These are phyloP conservation scores for Protonemura montana DNA, from an alignment of 2,888 invertebrate genomes.

Conservation along the genomic window DNA sequence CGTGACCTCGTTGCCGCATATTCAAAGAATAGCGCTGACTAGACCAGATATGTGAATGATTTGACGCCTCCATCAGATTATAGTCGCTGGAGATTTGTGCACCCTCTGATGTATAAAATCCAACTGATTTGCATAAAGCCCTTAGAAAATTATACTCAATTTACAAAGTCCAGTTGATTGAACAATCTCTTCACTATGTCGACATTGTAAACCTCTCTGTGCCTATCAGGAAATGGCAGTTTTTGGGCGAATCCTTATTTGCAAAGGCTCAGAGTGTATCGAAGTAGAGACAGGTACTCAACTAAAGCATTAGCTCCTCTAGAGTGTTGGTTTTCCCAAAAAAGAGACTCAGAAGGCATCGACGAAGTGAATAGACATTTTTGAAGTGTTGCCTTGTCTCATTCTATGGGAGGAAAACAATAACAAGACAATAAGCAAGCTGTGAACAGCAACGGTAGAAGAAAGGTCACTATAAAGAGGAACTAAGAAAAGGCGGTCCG, in stretches of 20 bases:
- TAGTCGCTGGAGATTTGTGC: not conserved
- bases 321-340: not conserved
- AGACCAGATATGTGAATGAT: not conserved
- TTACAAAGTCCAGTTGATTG: not conserved
- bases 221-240: not conserved
- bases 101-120: not conserved
- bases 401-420: not conserved
- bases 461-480: not conserved
- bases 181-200: not conserved
- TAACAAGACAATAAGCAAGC: constrained; percentile 12
- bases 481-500: not conserved
- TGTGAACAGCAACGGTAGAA: not conserved
- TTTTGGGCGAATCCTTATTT: not conserved
- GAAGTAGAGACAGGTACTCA: not conserved
- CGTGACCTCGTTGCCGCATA: not conserved
- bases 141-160: not conserved
- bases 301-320: not conserved
- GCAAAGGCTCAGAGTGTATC: not conserved
- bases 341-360: not conserved
- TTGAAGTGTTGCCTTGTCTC: not conserved
- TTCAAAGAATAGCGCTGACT: not conserved
- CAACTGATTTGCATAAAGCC: not conserved
- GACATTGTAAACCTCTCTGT: not conserved
- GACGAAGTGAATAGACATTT: not conserved
- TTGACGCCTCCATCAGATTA: not conserved